Evolutionary conservation across 2,113 vertebrate species (phyloP), one percentile per base, ranked within the genome.

Genomic region (Pomatorhinus ruficollis): DNA sequence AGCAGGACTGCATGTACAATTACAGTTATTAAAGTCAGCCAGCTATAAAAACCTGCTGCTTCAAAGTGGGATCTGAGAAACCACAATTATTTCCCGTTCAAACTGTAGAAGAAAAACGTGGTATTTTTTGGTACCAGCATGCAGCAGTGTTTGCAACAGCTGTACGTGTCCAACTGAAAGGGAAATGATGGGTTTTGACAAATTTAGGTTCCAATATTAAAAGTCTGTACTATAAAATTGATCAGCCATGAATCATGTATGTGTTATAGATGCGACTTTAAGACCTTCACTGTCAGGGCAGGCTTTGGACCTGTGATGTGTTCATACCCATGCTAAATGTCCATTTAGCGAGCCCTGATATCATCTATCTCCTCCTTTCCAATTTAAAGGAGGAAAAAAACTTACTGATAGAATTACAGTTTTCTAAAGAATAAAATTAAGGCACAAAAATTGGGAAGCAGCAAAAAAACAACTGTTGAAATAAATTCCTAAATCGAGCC

Each of bases 81-180:
- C 96, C 93, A 92, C 87, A 97, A 79, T 76, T 87, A 96, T 89
- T 96, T 94, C 83, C 87, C 15, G 2, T 93, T 96, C 82, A 93
- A 95, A 91, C 90, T 83, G 93, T 54, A 91, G 53, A 92, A 83
- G 60, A 77, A 84, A 87, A 95, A 77, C 14, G n/a, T 59, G 89
- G 66, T 45, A 28, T 54, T 85, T 89, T 91, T 57, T 66, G 44
- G 59, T 91, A 90, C 70, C 54, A 66, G 66, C 59, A 76, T 0
- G 12, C 70, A 91, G 49, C 65, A 60, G 25, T 11, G 28, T 82
- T 91, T 61, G 74, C 84, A 94, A 56, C 69, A 91, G 91, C 93
- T 93, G 66, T 39, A 91, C 21, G 12, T 3, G 21, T 80, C 70
- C 89, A 83, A n/a, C 91, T 80, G 79, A 93, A 93, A 93, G 59